These are phyloP conservation scores for Leptinotarsa peninsularis DNA, from an alignment of 2,888 invertebrate species.

Conservation along the genomic window DNA sequence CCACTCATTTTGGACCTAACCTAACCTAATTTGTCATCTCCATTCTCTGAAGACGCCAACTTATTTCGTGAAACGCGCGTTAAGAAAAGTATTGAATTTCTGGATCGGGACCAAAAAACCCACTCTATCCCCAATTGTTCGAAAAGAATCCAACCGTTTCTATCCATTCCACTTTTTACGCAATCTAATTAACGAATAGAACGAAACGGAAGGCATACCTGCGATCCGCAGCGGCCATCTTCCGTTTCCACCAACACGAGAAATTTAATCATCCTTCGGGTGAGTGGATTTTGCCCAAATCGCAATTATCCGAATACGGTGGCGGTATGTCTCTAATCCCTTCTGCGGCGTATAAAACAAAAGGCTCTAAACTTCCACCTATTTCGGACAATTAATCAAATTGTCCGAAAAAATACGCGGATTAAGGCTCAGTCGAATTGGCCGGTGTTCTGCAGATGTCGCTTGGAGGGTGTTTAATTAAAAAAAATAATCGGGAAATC, in stretches of 20 bases:
- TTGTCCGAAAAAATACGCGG: constrained; percentile 46
- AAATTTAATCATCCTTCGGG: constrained; percentile 48
- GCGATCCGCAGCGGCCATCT: neutral
- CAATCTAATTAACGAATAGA: constrained; percentile 15
- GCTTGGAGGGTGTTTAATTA: neutral
- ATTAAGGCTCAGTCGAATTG: constrained; percentile 1
- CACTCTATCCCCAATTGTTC: neutral
- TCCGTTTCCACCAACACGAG: constrained; percentile 32
- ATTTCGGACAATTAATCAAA: constrained; percentile 50
- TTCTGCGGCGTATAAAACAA: constrained; percentile 47
- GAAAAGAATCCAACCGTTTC: neutral
- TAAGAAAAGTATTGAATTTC: no score
- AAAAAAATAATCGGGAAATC: neutral
- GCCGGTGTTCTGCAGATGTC: neutral
- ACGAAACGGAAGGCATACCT: constrained; percentile 19
- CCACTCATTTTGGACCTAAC: no score
- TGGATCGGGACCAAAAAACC: no score
- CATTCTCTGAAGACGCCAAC: no score
- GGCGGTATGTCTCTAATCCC: constrained; percentile 34
- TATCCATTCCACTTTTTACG: neutral
- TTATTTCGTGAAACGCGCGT: no score
- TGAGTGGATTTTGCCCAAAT: constrained; percentile 44
- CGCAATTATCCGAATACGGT: constrained; percentile 49
- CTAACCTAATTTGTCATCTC: no score
- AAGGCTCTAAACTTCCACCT: constrained; percentile 47